Evolutionary conservation across 2,888 invertebrate species (phyloP), one percentile per base, ranked within the genome.

Genomic region (Drosophila vallismaia): DNA sequence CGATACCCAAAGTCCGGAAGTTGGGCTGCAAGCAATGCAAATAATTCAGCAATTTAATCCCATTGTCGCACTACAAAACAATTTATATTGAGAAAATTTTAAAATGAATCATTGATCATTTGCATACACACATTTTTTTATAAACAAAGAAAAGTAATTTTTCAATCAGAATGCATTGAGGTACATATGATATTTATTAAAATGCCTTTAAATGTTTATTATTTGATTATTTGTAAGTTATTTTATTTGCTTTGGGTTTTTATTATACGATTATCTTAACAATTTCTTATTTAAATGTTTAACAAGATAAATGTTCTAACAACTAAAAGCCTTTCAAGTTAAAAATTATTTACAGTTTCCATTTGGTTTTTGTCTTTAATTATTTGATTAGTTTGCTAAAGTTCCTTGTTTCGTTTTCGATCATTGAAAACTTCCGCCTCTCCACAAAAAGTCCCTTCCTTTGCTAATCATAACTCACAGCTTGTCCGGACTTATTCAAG

Each of bases 1-100:
- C 86, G 76, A 58, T 84, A 88, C 52, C 82, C 77, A 46, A 79
- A 60, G 42, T 71, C 52, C 24, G 86, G 77, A 33, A 73, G 40
- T 44, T 79, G 79, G 40, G 76, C 76, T 71, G 67, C 49, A 67
- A 49, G 19, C 40, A 26, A 49, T 19, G 19, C 19, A 19, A 36
- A n/a, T 56, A 56, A 66, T 55, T 64, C 46, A 66, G 48, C 28
- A 33, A 33, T 54, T 49, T 36, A 38, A 14, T 44, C 9, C 33
- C 66, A 44, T 29, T 45, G 63, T 51, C 14, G 10, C 10, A 33
- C 66, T 26, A 58, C 29, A 46, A 46, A 31, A 31, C 2, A 29
- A 6, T 0, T n/a, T 44, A 24, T 10, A 44, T 9, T 19, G 29
- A 8, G 19, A 14, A 40, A 60, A 31, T 31, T 36, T 38, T 10